Base-by-base conservation (phyloP, 2,888 invertebrate species). In the Nyleta sp. region DNA sequence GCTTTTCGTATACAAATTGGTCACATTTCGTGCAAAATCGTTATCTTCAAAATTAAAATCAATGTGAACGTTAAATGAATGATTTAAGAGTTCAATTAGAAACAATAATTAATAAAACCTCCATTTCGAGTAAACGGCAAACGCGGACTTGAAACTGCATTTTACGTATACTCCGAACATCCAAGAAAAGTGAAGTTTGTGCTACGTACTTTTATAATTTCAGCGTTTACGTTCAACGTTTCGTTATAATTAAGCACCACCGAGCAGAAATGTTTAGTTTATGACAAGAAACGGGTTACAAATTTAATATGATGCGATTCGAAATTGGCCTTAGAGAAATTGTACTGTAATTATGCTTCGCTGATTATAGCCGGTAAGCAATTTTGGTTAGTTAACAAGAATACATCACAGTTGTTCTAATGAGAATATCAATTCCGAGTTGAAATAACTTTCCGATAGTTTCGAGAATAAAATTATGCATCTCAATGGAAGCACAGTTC, bases 371-470 rank as follows among this genome's bases (percentile, higher is more conserved):
- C 50, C 10, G 38, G 24, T 52, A 59, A 59, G 31, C 33, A 31
- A 42, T 59, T 59, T 50, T 18, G 59, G 42, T 59, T 31, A 52
- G 40, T 70, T 42, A 59, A 59, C 57, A 50, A 38, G 35, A 59
- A 50, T 59, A 48, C 50, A 52, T 33, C 60, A 60, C 20, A 62
- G 48, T 50, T 55, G 17, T 55, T 7, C 31, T 65, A 53, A 65
- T 33, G 33, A 53, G 20, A 44, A 33, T 53, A 65, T 44, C 20
- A 53, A 53, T 44, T 44, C 15, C 2, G 13, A 31, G 38, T 44
- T 65, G 20, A 15, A 44, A 20, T 22, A 15, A 65, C 44, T 65
- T 65, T 42, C 11, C 18, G 24, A 64, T 15, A 28, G 18, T 64
- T 64, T 50, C n/a, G n/a, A 8, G 13, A 13, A 42, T 53, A 18